Conservation (phyloP, 2,888 invertebrate species). For the Nemotelus nigrinus region DNA sequence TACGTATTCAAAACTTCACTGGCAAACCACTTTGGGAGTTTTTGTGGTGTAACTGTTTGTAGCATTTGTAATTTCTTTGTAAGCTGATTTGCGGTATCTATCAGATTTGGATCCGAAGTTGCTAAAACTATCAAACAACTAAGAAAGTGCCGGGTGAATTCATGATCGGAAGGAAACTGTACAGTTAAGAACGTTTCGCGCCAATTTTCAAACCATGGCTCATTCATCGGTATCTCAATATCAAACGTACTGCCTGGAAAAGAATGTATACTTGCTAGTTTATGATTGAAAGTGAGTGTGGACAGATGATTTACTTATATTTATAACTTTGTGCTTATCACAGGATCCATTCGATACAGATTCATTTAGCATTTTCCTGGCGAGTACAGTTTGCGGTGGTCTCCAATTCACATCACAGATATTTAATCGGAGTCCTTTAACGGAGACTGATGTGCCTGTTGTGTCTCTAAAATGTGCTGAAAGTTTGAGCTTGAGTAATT, state of each 20-base stretch:
- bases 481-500: not conserved
- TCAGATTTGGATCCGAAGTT: conserved; percentile 77
- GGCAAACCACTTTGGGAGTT: conserved; percentile 85
- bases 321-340: conserved; percentile 68
- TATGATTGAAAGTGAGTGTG: not conserved
- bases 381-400: conserved; percentile 83
- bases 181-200: conserved; percentile 89
- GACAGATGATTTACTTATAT: conserved; percentile 64
- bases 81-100: conserved; percentile 83
- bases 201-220: conserved; percentile 97
- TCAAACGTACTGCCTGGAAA: conserved; percentile 66
- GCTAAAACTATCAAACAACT: conserved; percentile 83
- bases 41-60: conserved; percentile 78
- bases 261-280: conserved; percentile 1
- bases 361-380: conserved; percentile 86
- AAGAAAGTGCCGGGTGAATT: conserved; percentile 90
- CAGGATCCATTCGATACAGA: conserved; percentile 74
- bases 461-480: conserved; percentile 87
- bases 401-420: conserved; percentile 84
- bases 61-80: conserved; percentile 83
- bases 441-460: conserved; percentile 75
- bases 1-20: conserved; percentile 87
- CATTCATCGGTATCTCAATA: conserved; percentile 77
- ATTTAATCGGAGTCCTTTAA: conserved; percentile 81
- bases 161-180: conserved; percentile 92